phyloP scores from a whole-genome alignment of 2,113 vertebrate species.

The Buteo buteo region DNA sequence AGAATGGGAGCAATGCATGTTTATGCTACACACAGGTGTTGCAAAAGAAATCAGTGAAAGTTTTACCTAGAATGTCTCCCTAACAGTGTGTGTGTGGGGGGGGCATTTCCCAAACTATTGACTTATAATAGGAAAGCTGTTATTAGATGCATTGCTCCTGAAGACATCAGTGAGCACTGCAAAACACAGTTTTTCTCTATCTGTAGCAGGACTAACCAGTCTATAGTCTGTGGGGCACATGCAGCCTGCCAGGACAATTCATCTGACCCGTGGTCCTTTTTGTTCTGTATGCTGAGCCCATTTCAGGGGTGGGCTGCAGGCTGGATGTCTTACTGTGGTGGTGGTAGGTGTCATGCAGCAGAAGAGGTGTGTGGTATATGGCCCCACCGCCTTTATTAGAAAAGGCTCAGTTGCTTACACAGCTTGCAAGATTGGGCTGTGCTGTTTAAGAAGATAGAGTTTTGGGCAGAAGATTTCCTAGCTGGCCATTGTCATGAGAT shows the following conservation, averaged over 20 bases:
- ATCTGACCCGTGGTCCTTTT: background rate
- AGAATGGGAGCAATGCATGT: background rate
- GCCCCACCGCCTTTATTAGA: background rate
- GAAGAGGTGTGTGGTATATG: background rate
- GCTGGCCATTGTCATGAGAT: background rate
- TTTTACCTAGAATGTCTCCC: background rate
- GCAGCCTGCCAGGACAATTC: background rate
- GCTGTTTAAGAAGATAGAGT: background rate
- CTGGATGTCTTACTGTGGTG: background rate
- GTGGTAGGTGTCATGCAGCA: background rate
- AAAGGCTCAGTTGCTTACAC: background rate
- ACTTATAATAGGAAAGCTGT: background rate
- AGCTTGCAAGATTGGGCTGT: background rate
- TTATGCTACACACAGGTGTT: background rate
- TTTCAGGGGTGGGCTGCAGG: background rate
- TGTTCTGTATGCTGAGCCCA: background rate
- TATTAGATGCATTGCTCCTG: background rate
- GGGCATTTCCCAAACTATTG: background rate
- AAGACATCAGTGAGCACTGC: background rate
- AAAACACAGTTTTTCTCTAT: background rate
- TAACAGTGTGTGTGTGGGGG: accelerated
- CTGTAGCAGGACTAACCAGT: background rate
- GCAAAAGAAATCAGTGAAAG: background rate
- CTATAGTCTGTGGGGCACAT: background rate
- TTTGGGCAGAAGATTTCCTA: background rate